A percentile compares a stretch with the other conserved stretches of the same genome.
These are phyloP conservation scores for Cataglyphis rosenhaueri DNA, from an alignment of 2,888 invertebrate genomes.

Conservation along the genomic window DNA sequence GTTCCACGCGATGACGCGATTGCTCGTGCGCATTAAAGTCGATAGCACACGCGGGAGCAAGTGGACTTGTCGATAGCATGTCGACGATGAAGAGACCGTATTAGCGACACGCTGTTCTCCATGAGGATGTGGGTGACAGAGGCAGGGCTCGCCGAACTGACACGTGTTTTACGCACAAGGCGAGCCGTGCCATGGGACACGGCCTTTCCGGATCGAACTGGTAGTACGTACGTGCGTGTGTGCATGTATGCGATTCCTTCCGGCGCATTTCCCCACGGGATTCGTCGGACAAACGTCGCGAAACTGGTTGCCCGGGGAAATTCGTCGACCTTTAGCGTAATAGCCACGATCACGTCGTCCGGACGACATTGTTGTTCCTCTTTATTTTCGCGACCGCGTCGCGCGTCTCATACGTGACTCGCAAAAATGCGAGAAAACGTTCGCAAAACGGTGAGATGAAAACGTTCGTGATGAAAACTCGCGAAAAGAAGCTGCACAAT, in stretches of 20 bases:
- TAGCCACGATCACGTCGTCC: constrained; percentile 68
- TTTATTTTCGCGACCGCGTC: constrained; percentile 41
- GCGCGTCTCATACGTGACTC: constrained; percentile 52
- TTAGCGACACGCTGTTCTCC: constrained; percentile 68
- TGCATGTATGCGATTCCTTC: constrained; percentile 48
- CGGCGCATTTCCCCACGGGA: constrained; percentile 70
- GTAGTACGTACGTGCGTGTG: neutral
- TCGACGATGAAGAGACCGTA: constrained; percentile 66
- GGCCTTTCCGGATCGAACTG: constrained; percentile 12
- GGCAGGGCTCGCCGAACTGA: constrained; percentile 21
- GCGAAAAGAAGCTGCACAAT: constrained; percentile 23
- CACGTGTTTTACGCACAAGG: constrained; percentile 36
- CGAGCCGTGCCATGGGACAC: neutral
- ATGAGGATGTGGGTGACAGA: constrained; percentile 56
- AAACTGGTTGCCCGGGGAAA: constrained; percentile 66
- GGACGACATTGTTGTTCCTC: constrained; percentile 54
- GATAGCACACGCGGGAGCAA: constrained; percentile 44
- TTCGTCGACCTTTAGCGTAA: constrained; percentile 78
- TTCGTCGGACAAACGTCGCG: constrained; percentile 60
- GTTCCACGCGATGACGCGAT: constrained; percentile 58
- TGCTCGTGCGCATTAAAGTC: constrained; percentile 40
- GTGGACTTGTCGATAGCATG: constrained; percentile 57
- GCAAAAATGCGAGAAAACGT: constrained; percentile 31
- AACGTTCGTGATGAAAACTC: constrained; percentile 30
- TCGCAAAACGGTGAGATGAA: constrained; percentile 21